phyloP scores from a whole-genome alignment of 2,113 vertebrate genomes.

The Motacilla alba region DNA sequence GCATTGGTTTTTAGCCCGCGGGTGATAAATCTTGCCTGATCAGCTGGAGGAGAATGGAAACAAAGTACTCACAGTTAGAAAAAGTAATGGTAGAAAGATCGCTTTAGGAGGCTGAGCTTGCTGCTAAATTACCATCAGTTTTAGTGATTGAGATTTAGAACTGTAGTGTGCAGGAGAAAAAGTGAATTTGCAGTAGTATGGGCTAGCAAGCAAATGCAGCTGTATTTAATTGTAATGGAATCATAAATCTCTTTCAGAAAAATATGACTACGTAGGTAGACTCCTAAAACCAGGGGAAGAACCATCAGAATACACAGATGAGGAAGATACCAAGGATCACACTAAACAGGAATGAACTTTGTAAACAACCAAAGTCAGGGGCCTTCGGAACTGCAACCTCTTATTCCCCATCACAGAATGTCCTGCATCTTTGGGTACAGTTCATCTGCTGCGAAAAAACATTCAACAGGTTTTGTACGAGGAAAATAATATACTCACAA shows the following conservation, averaged over 20 bases:
- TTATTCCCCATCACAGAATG: constrained; percentile 71
- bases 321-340: constrained; percentile 98
- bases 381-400: constrained; percentile 85
- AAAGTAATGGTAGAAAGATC: not conserved
- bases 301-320: constrained; percentile 98
- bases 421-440: constrained; percentile 72
- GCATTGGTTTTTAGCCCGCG: not conserved
- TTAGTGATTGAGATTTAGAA: not conserved
- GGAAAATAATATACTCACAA: constrained; percentile 64
- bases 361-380: constrained; percentile 90
- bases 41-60: not conserved
- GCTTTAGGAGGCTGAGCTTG: not conserved
- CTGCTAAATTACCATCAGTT: not conserved
- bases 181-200: not conserved
- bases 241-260: constrained; percentile 82
- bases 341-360: constrained; percentile 94
- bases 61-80: not conserved
- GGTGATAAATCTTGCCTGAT: not conserved
- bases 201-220: not conserved
- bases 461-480: constrained; percentile 76
- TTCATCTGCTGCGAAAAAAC: constrained; percentile 74
- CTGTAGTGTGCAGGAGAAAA: not conserved
- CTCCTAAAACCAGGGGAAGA: constrained; percentile 98
- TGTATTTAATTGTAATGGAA: constrained; percentile 29
- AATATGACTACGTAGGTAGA: constrained; percentile 98